Conservation (phyloP, 2,797 vertebrate species). For the Myripristis jacobus region DNA sequence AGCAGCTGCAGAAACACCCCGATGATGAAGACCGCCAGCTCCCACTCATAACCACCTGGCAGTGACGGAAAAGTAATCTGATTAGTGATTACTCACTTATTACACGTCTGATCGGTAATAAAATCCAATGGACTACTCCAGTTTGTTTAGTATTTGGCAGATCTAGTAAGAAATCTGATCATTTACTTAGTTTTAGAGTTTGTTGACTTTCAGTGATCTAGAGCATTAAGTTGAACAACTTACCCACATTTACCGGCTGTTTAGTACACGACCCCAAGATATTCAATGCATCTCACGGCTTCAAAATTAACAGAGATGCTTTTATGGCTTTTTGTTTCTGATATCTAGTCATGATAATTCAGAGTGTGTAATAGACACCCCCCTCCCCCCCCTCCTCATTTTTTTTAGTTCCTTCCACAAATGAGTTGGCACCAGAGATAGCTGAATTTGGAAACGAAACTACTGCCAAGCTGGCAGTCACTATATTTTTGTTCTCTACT, state of each 20-base stretch:
- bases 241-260: slow-evolving; percentile 8
- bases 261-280: neutral
- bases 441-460: slow-evolving; percentile 63
- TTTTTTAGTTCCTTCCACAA: slow-evolving; percentile 66
- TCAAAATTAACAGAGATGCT: neutral
- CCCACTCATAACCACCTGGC: slow-evolving; percentile 83
- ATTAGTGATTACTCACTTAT: slow-evolving; percentile 9
- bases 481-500: slow-evolving; percentile 69
- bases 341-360: slow-evolving; percentile 12
- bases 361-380: slow-evolving; percentile 33
- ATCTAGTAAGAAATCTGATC: neutral
- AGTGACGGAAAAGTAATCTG: slow-evolving; percentile 10
- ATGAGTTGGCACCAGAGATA: slow-evolving; percentile 66
- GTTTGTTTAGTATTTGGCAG: no score
- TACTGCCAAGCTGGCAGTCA: slow-evolving; percentile 74
- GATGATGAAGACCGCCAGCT: slow-evolving; percentile 84
- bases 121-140: no score
- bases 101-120: no score
- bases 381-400: slow-evolving; percentile 30
- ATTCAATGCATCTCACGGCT: slow-evolving; percentile 6
- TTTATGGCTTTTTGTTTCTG: slow-evolving; percentile 21
- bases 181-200: neutral
- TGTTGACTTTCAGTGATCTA: neutral
- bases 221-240: neutral
- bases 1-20: slow-evolving; percentile 90